Evolutionary conservation across 2,888 invertebrate genomes (phyloP), one percentile per base, ranked within the genome.

Genomic region (Drosophila paracracens): DNA sequence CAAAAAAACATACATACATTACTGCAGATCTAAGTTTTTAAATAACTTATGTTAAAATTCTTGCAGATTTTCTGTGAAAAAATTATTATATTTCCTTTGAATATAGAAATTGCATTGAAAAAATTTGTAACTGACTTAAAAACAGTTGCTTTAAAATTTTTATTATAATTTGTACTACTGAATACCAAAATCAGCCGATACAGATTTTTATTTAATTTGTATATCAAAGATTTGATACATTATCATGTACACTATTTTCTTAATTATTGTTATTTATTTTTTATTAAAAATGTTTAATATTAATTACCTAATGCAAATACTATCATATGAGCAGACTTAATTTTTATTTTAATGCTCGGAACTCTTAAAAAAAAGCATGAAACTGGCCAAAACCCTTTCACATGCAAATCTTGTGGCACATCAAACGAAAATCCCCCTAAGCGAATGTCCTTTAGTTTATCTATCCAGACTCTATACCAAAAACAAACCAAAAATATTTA

Each of bases 371-470:
- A n/a, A 40, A 4, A n/a, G 78, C 73, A 75, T 81, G 67, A 74
- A 79, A 56, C 53, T 53, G 59, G 3, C 25, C 18, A 59, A 70
- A 74, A 33, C 40, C 46, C 74, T 74, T 83, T 81, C 52, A 72
- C 57, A 85, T 85, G 81, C 66, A 83, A 83, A 83, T 69, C 25
- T 4, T 16, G 48, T 29, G 58, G 21, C 31, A 62, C 50, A 69
- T 62, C 33, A 58, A 36, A 1, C 54, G 13, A 38, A 73, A 80
- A 74, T 74, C 74, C 67, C 35, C 58, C 72, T 66, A 72, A 63
- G 64, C 54, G 62, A 16, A 62, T 63, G 48, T 80, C 63, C 71
- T 58, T 58, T 33, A 27, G 50, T 56, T 70, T 74, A 80, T 84
- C 71, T 74, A 62, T 61, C 48, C 25, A 46, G 56, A 43, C 46